Percentiles rank a stretch among this genome's conserved stretches.
Conservation (phyloP, 92 coral and sea anemone species). For the Paramuricea clavata region DNA sequence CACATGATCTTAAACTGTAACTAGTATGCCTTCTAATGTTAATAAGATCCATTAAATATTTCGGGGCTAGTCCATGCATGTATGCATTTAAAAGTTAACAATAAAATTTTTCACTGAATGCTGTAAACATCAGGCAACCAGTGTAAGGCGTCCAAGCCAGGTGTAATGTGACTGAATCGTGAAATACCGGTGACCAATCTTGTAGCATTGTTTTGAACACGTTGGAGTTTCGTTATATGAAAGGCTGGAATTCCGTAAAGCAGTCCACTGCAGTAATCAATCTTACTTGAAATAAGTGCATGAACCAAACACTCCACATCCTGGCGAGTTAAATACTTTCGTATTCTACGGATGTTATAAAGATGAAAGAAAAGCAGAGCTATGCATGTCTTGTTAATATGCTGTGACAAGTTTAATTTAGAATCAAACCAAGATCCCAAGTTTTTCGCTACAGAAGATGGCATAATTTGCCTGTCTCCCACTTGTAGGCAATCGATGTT, state of each 20-base stretch:
- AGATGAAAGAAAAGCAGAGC: conserved; percentile 43
- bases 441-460: conserved; percentile 58
- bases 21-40: conserved; percentile 13
- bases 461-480: conserved; percentile 38
- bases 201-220: conserved; percentile 24
- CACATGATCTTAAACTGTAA: conserved; percentile 6
- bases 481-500: conserved; percentile 4
- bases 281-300: conserved; percentile 55
- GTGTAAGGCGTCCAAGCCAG: conserved; percentile 14
- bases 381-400: conserved; percentile 61
- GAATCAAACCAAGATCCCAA: conserved; percentile 52
- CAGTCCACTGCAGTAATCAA: conserved; percentile 70
- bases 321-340: conserved; percentile 35
- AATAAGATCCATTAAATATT: conserved; percentile 16
- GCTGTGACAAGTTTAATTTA: conserved; percentile 38
- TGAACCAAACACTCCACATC: conserved; percentile 47
- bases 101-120: conserved; percentile 6
- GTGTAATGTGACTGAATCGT: conserved; percentile 24
- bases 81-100: conserved; percentile 15
- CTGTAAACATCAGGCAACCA: conserved; percentile 18
- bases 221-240: conserved; percentile 16
- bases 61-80: conserved; percentile 37
- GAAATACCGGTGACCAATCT: conserved; percentile 4
- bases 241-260: conserved; percentile 64
- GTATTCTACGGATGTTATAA: conserved; percentile 52